These are phyloP conservation scores for Scaptomyza reducta DNA, from an alignment of 2,888 invertebrate genomes.

Conservation along the genomic window DNA sequence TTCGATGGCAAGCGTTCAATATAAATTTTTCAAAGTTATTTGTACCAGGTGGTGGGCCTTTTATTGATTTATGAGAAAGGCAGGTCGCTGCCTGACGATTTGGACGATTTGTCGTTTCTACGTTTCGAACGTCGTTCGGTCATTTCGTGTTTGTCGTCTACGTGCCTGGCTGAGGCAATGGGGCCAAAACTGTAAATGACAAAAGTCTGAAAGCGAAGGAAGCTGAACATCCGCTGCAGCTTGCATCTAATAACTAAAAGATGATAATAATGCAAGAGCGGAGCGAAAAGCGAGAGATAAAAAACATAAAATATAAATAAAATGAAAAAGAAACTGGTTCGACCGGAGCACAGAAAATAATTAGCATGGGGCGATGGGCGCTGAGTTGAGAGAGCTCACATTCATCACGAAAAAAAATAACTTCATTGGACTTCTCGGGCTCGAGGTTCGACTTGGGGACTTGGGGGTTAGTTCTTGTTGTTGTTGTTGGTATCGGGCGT, in stretches of 20 bases:
- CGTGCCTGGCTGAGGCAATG: slow-evolving; percentile 29
- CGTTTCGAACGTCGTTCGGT: slow-evolving; percentile 8
- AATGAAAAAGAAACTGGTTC: slow-evolving; percentile 57
- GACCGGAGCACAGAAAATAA: slow-evolving; percentile 56
- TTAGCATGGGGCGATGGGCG: slow-evolving; percentile 60
- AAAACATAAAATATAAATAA: too few species aligned
- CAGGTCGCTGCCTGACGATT: slow-evolving; percentile 2
- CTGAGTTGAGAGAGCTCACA: slow-evolving; percentile 49
- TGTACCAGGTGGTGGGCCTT: slow-evolving; percentile 71
- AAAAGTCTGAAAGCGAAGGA: slow-evolving; percentile 64
- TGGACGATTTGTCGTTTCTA: slow-evolving; percentile 13
- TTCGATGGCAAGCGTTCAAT: slow-evolving; percentile 48
- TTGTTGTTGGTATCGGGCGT: slow-evolving; percentile 53
- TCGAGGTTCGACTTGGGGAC: slow-evolving; percentile 3
- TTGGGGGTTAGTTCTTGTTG: background rate
- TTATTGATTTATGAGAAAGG: slow-evolving; percentile 71
- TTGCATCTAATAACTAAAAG: slow-evolving; percentile 76
- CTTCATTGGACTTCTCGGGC: slow-evolving; percentile 51
- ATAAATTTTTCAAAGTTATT: slow-evolving; percentile 71
- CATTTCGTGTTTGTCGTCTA: slow-evolving; percentile 11
- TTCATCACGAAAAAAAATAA: slow-evolving; percentile 65
- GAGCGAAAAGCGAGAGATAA: background rate
- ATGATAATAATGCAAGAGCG: slow-evolving; percentile 65
- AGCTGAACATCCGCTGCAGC: slow-evolving; percentile 74
- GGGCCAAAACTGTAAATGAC: slow-evolving; percentile 74